Evolutionary conservation across 2,113 vertebrate species (phyloP).

Genomic region (Capreolus pygargus): DNA sequence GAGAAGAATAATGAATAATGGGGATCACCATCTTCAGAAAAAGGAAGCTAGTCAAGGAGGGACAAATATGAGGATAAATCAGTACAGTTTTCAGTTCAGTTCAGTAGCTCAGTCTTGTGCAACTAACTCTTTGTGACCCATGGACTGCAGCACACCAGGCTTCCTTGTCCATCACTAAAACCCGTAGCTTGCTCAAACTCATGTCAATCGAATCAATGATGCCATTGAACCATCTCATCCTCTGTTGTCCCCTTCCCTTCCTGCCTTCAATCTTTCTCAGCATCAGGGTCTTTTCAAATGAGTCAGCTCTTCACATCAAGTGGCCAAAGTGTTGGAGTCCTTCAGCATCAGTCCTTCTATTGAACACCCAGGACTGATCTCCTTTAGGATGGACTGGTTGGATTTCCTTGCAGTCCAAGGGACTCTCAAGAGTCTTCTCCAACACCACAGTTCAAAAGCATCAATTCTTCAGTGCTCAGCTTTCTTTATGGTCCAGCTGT

Average conservation of each 20-base stretch:
- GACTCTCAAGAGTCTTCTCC: neutral
- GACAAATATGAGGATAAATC: no score
- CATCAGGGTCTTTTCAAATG: neutral
- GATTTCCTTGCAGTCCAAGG: neutral
- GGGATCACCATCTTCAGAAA: rapidly evolving
- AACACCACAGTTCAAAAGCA: neutral
- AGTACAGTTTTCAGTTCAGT: neutral
- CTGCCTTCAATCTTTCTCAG: neutral
- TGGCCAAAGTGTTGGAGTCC: neutral
- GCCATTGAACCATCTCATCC: neutral
- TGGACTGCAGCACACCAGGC: neutral
- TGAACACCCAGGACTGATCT: neutral
- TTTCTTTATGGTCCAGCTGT: neutral
- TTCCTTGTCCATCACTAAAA: neutral
- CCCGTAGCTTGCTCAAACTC: neutral
- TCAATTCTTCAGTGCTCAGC: neutral
- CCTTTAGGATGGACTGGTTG: neutral
- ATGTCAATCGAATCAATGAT: neutral
- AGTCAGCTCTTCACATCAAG: neutral
- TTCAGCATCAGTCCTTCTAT: neutral
- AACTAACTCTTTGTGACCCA: neutral
- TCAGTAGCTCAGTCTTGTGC: neutral
- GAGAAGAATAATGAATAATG: rapidly evolving
- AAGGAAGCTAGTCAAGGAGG: neutral
- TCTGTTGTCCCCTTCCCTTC: neutral